Base-by-base conservation (phyloP, 2,888 invertebrate genomes). In the Tetrapedia diversipes region DNA sequence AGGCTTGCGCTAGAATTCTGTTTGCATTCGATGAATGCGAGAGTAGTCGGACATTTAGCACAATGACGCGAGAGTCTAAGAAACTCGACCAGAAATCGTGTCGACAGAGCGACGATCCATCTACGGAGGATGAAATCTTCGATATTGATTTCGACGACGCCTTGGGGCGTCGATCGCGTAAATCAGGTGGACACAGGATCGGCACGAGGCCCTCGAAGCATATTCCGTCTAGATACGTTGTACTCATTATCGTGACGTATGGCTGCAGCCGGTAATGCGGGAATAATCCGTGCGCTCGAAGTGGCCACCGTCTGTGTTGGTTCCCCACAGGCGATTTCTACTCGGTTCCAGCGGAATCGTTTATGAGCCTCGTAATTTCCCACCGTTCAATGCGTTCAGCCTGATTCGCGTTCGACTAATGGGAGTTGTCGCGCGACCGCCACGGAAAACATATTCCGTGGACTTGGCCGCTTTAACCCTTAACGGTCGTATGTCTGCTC, bases 181-280 rank as follows among this genome's bases (percentile, higher is more conserved):
- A 90, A 89, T 89, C 89, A 90, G 85, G 66, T 75, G 69, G 73
- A 65, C 70, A 73, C 75, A 78, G 27, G 22, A 16, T 16, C 24
- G 68, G 45, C 47, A 39, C 10, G n/a, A 75, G 70, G 76, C 68
- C 69, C 70, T 69, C 34, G 57, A 29, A 56, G 37, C 77, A 56
- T 11, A 43, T n/a, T 37, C 63, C 34, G 68, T 54, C 70, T 72
- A 81, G 84, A 85, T 86, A 83, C 83, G 84, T 86, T 82, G 82
- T 66, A 84, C 87, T 90, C 87, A 89, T 90, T 90, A 89, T 88
- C 85, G 87, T 89, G 89, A 90, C 89, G 86, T 88, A 89, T 90
- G 84, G 86, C 82, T 75, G 84, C 81, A 73, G 76, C 71, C 71
- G 72, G 81, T 82, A 83, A 87, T 77, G 72, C 75, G 45, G 24